Conservation (phyloP, 2,888 invertebrate species). For the Luperina nickerlii region DNA sequence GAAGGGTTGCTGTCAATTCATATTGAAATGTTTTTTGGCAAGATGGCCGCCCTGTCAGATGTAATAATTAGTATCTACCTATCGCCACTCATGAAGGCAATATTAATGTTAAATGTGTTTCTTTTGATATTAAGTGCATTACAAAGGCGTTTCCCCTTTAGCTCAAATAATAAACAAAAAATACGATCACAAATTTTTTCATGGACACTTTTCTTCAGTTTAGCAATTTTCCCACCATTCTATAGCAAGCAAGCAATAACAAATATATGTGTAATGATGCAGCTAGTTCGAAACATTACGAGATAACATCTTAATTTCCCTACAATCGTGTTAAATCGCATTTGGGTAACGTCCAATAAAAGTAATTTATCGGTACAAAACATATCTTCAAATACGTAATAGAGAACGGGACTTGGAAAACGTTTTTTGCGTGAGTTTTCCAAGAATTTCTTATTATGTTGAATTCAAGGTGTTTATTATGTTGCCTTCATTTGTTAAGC, state of each 20-base stretch:
- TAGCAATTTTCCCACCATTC: not conserved
- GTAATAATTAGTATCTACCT: no score
- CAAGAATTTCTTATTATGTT: not conserved
- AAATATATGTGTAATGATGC: conserved; percentile 2
- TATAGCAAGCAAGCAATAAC: not conserved
- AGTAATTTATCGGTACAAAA: conserved; percentile 41
- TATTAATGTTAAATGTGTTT: no score
- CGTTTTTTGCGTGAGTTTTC: not conserved
- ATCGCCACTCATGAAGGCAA: no score
- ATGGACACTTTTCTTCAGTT: not conserved
- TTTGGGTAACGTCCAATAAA: conserved; percentile 62
- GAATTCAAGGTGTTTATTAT: not conserved
- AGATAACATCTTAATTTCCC: conserved; percentile 62
- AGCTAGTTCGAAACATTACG: conserved; percentile 29
- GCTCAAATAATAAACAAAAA: not conserved
- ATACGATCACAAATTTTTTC: not conserved
- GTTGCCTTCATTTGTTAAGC: not conserved
- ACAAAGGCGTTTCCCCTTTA: not conserved
- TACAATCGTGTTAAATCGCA: conserved; percentile 49
- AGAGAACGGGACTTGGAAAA: not conserved
- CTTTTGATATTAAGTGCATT: no score
- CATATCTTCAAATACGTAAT: conserved; percentile 23
- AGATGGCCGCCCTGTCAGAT: no score
- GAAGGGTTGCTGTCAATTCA: conserved; percentile 20
- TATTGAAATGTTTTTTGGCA: not conserved